Conservation (phyloP, 2,113 vertebrate genomes). For the Bombycilla garrulus region DNA sequence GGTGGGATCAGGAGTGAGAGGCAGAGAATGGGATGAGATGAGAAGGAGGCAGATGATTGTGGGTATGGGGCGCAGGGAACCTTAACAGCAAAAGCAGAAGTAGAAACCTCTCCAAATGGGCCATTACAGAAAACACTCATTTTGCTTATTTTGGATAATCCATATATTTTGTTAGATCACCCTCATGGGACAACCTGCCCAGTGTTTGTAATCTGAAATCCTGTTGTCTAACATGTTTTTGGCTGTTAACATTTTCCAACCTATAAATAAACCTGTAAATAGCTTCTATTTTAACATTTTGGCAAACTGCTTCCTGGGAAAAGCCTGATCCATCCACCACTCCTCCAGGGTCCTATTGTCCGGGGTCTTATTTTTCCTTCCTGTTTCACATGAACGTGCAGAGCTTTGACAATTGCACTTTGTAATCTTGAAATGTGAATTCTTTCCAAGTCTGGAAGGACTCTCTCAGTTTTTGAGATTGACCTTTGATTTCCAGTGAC, state of each 20-base stretch:
- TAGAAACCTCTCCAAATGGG: not conserved
- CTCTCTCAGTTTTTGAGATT: slow-evolving; percentile 22
- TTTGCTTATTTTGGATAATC: not conserved
- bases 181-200: not conserved
- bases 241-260: not conserved
- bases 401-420: slow-evolving; percentile 37
- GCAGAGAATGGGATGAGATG: not conserved
- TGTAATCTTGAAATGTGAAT: slow-evolving; percentile 23
- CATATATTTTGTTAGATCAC: not conserved
- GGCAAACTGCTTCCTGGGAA: not conserved
- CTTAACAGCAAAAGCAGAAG: not conserved
- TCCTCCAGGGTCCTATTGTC: slow-evolving; percentile 24
- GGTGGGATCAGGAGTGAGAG: not conserved
- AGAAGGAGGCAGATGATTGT: not conserved
- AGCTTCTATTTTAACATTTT: slow-evolving; percentile 36
- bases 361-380: slow-evolving; percentile 44
- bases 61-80: not conserved
- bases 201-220: not conserved
- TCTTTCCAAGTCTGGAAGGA: slow-evolving; percentile 34
- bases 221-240: not conserved
- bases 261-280: slow-evolving; percentile 24
- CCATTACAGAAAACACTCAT: not conserved
- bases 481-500: slow-evolving; percentile 51
- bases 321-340: not conserved
- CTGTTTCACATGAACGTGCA: not conserved